phyloP scores from a whole-genome alignment of 2,888 invertebrate genomes.

The Agrochola litura region DNA sequence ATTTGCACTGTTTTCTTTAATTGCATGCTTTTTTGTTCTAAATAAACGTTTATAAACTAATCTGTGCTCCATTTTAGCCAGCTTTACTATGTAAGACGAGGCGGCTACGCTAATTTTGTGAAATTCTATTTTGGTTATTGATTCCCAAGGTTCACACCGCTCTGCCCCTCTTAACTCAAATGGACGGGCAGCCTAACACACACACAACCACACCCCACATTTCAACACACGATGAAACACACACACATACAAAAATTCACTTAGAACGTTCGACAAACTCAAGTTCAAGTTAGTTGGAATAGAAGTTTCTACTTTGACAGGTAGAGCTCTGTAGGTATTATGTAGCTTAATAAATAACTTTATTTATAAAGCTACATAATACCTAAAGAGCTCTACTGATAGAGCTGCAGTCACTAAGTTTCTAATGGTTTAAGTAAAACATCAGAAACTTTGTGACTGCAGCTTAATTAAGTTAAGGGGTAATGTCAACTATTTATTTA shows the following conservation, averaged over 20 bases:
- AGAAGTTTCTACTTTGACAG: conserved; percentile 48
- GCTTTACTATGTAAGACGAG: background rate
- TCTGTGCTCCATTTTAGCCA: background rate
- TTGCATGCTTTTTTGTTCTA: background rate
- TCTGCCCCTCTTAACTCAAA: background rate
- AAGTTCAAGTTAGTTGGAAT: conserved; percentile 28
- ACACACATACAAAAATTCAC: conserved; percentile 9
- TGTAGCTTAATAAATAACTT: conserved; percentile 24
- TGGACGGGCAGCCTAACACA: background rate
- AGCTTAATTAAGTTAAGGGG: conserved; percentile 33
- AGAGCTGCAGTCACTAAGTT: background rate
- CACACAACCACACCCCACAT: background rate
- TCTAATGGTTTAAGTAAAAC: background rate
- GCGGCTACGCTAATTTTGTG: background rate
- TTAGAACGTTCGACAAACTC: conserved; percentile 24
- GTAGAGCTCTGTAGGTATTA: conserved; percentile 6
- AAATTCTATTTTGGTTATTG: conserved; percentile 10
- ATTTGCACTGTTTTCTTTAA: background rate
- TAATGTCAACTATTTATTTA: conserved; percentile 7
- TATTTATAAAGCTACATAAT: background rate
- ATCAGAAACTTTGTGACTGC: conserved; percentile 14
- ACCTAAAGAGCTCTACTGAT: background rate
- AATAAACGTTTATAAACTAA: background rate
- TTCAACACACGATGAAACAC: background rate
- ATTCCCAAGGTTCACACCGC: background rate